Base-by-base conservation (phyloP, 2,113 vertebrate genomes). In the Pluvialis apricaria region DNA sequence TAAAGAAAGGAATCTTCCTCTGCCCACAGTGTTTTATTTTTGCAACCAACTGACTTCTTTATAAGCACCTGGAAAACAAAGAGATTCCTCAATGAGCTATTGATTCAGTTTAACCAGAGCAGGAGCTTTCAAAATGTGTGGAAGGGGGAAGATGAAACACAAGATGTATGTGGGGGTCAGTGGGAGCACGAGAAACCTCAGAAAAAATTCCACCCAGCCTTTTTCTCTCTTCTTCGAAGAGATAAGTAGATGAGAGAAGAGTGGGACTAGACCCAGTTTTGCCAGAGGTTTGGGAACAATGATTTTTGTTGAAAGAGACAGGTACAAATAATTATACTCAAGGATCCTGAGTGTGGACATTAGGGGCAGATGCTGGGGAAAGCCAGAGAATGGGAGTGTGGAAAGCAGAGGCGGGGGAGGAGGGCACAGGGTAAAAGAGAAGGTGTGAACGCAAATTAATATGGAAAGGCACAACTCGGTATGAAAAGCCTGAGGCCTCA, bases 381-480 rank as follows among this genome's bases (percentile, higher is more conserved):
- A 44, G 36, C 20, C 17, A 54, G 12, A 31, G 66, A 62, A 54
- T 1, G 2, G 36, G 42, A 47, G 9, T 4, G 2, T 7, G 51
- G 28, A 19, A 40, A 77, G 78, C 47, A 42, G 34, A 51, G 44
- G 38, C 49, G 25, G 22, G 22, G 22, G 49, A 51, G 49, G 49
- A 51, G 49, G 49, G 49, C 66, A 60, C 28, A 4, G 68, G 52
- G 64, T 17, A 38, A 55, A 40, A 20, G 26, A 58, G 40, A 42
- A 75, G 31, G 34, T 18, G 21, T 14, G 34, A 60, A 36, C 45
- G 49, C 60, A n/a, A 62, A 83, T 14, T 45, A 34, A 32, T 28
- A 54, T 44, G n/a, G 31, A 28, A 64, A 86, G 21, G 19, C 42
- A 51, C 6, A 13, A 26, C 9, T 45, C 3, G 0, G 1, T 40